phyloP scores from a whole-genome alignment of 2,113 vertebrate genomes.

The Cyanistes caeruleus region DNA sequence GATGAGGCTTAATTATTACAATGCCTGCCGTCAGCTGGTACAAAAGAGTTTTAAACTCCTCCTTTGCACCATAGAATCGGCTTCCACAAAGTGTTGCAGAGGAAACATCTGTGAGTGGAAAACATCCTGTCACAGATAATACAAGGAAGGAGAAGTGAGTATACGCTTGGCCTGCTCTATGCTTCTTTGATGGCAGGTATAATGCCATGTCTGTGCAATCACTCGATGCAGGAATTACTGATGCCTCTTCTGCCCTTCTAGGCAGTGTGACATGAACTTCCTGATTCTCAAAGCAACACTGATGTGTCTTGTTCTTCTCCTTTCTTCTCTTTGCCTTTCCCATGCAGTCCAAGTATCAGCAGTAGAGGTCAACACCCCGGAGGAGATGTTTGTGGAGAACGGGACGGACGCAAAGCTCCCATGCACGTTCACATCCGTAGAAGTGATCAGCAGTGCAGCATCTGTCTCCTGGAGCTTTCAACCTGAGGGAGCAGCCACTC shows the following conservation, averaged over 20 bases:
- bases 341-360: slow-evolving; percentile 60
- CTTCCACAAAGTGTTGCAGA: neutral
- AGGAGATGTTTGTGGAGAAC: slow-evolving; percentile 86
- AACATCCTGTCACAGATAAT: slow-evolving; percentile 41
- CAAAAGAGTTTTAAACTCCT: neutral
- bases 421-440: slow-evolving; percentile 84
- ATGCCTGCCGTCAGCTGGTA: neutral
- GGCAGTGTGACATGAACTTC: neutral
- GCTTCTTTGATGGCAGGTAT: neutral
- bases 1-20: neutral
- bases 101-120: slow-evolving; percentile 49
- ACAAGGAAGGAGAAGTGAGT: neutral
- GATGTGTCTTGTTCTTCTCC: neutral
- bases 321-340: neutral
- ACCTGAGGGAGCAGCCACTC: slow-evolving; percentile 70
- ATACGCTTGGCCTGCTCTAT: neutral
- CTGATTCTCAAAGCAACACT: neutral
- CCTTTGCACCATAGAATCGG: neutral
- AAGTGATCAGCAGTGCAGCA: slow-evolving; percentile 78
- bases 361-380: slow-evolving; percentile 81
- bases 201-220: neutral
- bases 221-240: neutral
- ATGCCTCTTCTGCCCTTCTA: neutral
- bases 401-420: slow-evolving; percentile 85
- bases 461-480: slow-evolving; percentile 86